Evolutionary conservation across 2,888 invertebrate genomes (phyloP), one percentile per base, ranked within the genome.

Genomic region (Nephrotoma guestfalica): DNA sequence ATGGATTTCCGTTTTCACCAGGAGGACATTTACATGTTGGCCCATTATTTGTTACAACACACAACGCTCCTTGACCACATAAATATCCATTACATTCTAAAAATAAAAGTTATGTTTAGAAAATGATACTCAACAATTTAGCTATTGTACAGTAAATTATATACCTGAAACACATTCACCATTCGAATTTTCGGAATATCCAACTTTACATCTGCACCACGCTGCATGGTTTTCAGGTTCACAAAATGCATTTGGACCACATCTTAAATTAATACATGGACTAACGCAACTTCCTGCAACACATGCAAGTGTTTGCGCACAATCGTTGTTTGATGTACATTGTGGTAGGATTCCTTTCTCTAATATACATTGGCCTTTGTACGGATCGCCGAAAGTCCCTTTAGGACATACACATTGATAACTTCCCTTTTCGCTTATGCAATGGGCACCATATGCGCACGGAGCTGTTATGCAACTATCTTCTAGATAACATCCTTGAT

Each of bases 1-100:
- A 98, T 6, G 98, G 97, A 92, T 98, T 97, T 30, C 97, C 97
- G 87, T 95, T 94, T 90, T 95, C 96, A 85, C 97, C 97, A 90
- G 97, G 96, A 2, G 95, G 94, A 89, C 97, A 98, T 90, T 96
- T 95, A 90, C 97, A 98, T 5, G 97, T 97, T 15, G 97, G 97
- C 13, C 97, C 97, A 30, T 93, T 93, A 88, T 95, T 94, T 45
- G 97, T 96, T 87, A 96, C 95, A 88, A 97, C 96, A 89, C 97
- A 98, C 87, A 96, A 94, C 9, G 97, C 97, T 88, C 96, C 96
- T 57, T 93, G 92, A 13, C 96, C 97, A 90, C 98, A 98, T 40
- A 95, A 93, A 87, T 96, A 94, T 86, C 91, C 90, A 86, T 90
- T 90, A 87, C 91, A 91, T 87, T 91, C 88, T 88, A 86, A 87